A percentile compares a stretch with the other conserved stretches of the same genome.
Conservation (phyloP, 2,797 vertebrate species). For the Acropternis orthonyx region DNA sequence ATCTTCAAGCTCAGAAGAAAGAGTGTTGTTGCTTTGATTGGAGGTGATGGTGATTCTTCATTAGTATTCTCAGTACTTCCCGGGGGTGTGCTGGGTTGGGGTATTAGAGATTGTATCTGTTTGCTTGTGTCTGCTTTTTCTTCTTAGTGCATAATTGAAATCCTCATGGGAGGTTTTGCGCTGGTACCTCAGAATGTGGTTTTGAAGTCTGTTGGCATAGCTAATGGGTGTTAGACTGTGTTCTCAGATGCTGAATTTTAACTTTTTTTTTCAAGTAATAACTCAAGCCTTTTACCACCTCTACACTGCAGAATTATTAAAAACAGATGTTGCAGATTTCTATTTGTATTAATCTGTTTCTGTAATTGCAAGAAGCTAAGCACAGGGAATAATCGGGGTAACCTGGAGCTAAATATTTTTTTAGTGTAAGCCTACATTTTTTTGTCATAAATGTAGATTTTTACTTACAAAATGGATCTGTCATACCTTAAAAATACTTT, state of each 20-base stretch:
- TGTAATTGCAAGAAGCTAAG: conserved; percentile 43
- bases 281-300: not conserved
- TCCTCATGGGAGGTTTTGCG: conserved; percentile 43
- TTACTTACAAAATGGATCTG: not conserved
- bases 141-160: conserved; percentile 61
- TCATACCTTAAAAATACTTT: not conserved
- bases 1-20: not conserved
- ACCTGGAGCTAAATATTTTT: not conserved
- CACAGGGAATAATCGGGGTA: conserved; percentile 2
- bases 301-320: conserved; percentile 48
- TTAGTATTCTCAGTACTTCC: conserved; percentile 43
- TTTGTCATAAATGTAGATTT: not conserved
- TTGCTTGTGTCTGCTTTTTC: conserved; percentile 59
- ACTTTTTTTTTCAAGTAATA: conserved; percentile 17
- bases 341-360: conserved; percentile 38
- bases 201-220: conserved; percentile 64
- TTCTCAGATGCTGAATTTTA: conserved; percentile 43
- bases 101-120: conserved; percentile 46
- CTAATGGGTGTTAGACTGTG: conserved; percentile 44
- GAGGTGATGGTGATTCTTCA: conserved; percentile 41
- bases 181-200: conserved; percentile 37
- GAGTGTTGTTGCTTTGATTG: not conserved
- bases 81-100: not conserved
- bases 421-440: not conserved
- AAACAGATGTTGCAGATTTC: conserved; percentile 51